Evolutionary conservation across 1,140 invertebrate genomes (phyloP), one percentile per base, ranked within the genome.

Genomic region (Ceratosolen fusciceps): DNA sequence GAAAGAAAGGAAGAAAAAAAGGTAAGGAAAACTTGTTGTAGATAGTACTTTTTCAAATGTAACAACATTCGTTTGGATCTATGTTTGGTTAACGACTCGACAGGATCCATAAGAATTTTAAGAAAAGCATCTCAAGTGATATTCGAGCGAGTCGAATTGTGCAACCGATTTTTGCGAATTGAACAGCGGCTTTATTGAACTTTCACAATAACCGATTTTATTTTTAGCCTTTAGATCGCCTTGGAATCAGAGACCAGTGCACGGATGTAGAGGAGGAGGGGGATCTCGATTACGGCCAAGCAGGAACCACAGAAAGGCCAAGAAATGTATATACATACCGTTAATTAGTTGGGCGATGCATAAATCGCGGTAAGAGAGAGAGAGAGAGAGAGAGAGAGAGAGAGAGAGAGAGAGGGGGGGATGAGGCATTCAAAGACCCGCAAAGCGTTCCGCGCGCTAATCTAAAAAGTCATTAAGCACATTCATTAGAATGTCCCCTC

Each of bases 171-270:
- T n/a, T 19, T 26, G 29, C 2, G 16, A 62, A 58, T 62, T 34
- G 12, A 62, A 16, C 58, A 34, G n/a, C 0, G n/a, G n/a, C n/a
- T n/a, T n/a, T 31, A 12, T n/a, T 65, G 1, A 65, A 37, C 31
- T 37, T 65, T 65, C 60, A 37, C 37, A 37, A 65, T 65, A 65
- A 65, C 37, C 31, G 19, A 65, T 65, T 65, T 31, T 65, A 65
- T 65, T 65, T 21, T 62, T 65, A 9, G 60, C 14, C 10, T 37
- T 9, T n/a, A n/a, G n/a, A n/a, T n/a, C n/a, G n/a, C n/a, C n/a
- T n/a, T n/a, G n/a, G n/a, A 14, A 21, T n/a, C 31, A 31, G 26
- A 7, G 21, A 37, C n/a, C n/a, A 19, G 12, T 37, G 14, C 49
- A 5, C 5, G 19, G 60, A 0, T 37, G 19, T 21, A 37, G 14